Base-by-base conservation (phyloP, 1,140 invertebrate species). In the Drosophila saltans region DNA sequence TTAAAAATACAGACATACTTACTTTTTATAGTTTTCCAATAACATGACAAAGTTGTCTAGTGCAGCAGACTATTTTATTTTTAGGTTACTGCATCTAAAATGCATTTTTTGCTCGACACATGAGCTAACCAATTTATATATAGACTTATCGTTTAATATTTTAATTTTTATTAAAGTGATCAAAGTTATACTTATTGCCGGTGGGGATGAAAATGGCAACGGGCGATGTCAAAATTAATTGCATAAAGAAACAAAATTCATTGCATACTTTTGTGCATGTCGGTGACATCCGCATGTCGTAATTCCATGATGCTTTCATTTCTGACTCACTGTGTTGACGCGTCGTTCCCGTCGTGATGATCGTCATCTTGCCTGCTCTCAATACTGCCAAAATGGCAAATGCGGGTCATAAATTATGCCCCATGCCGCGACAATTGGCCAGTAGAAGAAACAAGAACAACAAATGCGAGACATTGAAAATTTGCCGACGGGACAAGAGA, bases 381-480 rank as follows among this genome's bases (percentile, higher is more conserved):
- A 28, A 76, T 76, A 76, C 77, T 77, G 74, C 74, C 71, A 77
- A 75, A 65, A 78, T 63, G 78, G 81, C 81, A 85, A 85, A 86
- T 81, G 82, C 69, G 75, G 64, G 33, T 68, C 74, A 78, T 85
- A 85, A 85, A 85, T 85, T 72, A 85, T 57, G 71, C 61, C 70
- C 68, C 60, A 66, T 43, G 66, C 57, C 57, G 45, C 45, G 45
- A 52, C 45, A 52, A 52, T 52, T 24, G 45, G 45, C 45, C 39
- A 67, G 24, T 55, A 71, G 24, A 70, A 71, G 28, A 65, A 63
- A 65, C 63, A 65, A 61, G 26, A 70, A 71, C 21, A 63, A 52
- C 33, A 67, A 55, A 21, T 52, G 62, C 56, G 66, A 43, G 33
- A 48, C 73, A 48, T 33, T 71, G 33, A 48, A 56, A 59, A 69